Conservation (phyloP, 2,113 vertebrate species). For the Tiliqua scincoides region DNA sequence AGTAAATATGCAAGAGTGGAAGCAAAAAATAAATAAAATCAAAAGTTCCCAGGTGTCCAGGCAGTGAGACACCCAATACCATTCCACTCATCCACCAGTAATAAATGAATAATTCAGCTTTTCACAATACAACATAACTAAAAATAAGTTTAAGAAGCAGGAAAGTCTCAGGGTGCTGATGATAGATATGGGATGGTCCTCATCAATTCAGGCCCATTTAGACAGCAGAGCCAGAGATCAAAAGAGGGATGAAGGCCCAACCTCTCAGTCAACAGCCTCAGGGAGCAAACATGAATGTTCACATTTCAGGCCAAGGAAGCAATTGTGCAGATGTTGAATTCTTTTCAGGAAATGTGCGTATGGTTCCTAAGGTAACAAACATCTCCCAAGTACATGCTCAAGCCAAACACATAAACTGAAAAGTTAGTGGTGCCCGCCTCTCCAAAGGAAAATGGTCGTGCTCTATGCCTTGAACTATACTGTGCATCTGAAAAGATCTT, state of each 20-base stretch:
- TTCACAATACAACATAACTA: background rate
- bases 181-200: fast-evolving
- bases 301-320: conserved; percentile 45
- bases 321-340: conserved; percentile 52
- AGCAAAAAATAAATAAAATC: background rate
- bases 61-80: background rate
- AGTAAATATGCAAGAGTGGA: background rate
- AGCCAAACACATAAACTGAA: background rate
- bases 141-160: background rate
- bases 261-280: conserved; percentile 4
- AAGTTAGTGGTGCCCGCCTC: background rate
- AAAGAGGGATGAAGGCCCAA: conserved; percentile 2
- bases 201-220: conserved; percentile 4
- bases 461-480: background rate
- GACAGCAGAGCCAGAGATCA: background rate
- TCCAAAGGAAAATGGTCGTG: background rate
- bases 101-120: background rate
- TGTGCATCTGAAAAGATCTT: background rate
- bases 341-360: background rate
- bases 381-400: background rate
- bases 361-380: conserved; percentile 25
- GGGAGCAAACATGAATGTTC: conserved; percentile 13
- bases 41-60: background rate
- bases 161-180: background rate
- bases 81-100: background rate